A percentile compares a stretch with the other conserved stretches of the same genome.
These are phyloP conservation scores for Pseudococcus longispinus DNA, from an alignment of 2,888 invertebrate genomes.

Conservation along the genomic window DNA sequence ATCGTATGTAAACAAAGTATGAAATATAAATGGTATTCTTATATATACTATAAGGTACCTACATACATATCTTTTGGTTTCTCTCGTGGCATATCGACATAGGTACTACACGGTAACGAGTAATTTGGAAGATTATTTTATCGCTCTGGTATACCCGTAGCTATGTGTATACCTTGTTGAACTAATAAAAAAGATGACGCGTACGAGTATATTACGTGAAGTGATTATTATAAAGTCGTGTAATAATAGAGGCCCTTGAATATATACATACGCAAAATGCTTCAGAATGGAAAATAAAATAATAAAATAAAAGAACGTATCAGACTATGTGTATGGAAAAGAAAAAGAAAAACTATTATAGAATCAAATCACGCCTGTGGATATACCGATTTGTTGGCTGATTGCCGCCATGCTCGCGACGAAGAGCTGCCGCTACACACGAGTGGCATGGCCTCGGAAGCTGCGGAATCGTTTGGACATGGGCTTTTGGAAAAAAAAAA, in stretches of 20 bases:
- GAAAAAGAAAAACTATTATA: slow-evolving; percentile 22
- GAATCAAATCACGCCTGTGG: slow-evolving; percentile 52
- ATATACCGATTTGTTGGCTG: slow-evolving; percentile 41
- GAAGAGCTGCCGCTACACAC: background rate
- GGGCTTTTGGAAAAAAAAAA: background rate
- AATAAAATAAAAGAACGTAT: background rate
- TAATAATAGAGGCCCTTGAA: slow-evolving; percentile 9
- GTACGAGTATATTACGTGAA: slow-evolving; percentile 17
- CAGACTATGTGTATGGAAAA: background rate
- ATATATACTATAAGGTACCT: no score
- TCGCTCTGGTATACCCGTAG: background rate
- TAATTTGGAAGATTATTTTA: background rate
- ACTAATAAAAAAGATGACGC: background rate
- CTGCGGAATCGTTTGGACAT: background rate
- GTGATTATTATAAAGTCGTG: slow-evolving; percentile 11
- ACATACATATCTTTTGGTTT: no score
- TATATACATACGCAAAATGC: background rate
- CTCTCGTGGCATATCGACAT: no score
- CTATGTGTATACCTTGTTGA: background rate
- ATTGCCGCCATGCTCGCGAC: slow-evolving; percentile 19
- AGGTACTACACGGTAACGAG: no score
- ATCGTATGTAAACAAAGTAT: background rate
- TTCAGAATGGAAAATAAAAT: background rate
- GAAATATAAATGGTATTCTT: background rate
- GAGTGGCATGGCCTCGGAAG: background rate